Percentiles rank a stretch among this genome's conserved stretches.
phyloP scores from a whole-genome alignment of 2,113 vertebrate genomes.

The Promerops cafer region DNA sequence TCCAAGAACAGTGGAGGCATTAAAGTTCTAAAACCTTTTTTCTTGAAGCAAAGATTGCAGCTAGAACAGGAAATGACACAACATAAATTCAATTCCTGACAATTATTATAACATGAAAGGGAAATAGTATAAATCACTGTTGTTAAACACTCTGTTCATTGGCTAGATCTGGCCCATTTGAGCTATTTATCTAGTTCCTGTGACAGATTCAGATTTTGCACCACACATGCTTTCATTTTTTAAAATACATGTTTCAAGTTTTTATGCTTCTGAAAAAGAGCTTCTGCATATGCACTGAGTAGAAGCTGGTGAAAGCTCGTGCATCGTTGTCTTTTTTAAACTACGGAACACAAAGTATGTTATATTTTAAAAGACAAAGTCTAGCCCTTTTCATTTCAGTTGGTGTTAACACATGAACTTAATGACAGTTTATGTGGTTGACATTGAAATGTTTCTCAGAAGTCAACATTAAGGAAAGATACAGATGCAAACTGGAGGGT shows the following conservation, averaged over 20 bases:
- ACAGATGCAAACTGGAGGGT: background rate
- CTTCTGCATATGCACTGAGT: constrained; percentile 12
- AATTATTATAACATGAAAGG: constrained; percentile 69
- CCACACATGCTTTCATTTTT: constrained; percentile 43
- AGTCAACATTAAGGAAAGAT: background rate
- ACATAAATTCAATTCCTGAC: constrained; percentile 64
- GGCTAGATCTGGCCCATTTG: constrained; percentile 43
- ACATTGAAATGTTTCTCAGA: background rate
- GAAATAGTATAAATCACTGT: constrained; percentile 61
- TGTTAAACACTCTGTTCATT: constrained; percentile 45
- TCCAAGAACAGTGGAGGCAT: constrained; percentile 56
- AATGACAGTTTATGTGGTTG: background rate
- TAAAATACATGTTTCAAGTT: background rate
- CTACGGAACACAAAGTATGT: background rate
- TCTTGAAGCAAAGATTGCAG: constrained; percentile 50
- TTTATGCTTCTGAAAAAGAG: constrained; percentile 32
- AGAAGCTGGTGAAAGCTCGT: background rate
- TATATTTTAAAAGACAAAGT: background rate
- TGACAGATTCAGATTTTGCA: constrained; percentile 37
- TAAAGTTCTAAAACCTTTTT: constrained; percentile 59
- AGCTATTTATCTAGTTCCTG: constrained; percentile 40
- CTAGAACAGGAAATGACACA: constrained; percentile 65
- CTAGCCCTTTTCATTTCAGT: background rate
- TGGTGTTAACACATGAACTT: background rate
- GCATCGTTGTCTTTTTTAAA: background rate